These are phyloP conservation scores for Scaeva pyrastri DNA, from an alignment of 2,888 invertebrate genomes.

Conservation along the genomic window DNA sequence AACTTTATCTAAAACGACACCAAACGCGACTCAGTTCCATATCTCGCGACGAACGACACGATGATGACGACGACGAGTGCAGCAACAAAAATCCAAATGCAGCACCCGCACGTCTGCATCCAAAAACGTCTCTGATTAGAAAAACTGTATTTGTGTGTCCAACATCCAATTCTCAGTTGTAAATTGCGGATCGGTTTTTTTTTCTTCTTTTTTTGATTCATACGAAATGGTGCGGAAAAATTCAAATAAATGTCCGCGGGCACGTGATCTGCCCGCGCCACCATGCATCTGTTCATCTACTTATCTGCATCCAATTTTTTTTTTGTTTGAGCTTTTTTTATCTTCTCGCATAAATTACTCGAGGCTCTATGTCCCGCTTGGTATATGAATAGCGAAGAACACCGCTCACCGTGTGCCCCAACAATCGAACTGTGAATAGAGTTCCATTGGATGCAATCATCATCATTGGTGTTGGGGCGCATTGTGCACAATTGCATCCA, in stretches of 20 bases:
- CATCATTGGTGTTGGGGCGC: slow-evolving; percentile 37
- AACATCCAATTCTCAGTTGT: slow-evolving; percentile 60
- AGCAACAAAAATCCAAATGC: neutral
- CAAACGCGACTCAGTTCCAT: slow-evolving; percentile 15
- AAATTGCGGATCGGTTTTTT: slow-evolving; percentile 41
- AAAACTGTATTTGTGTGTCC: slow-evolving; percentile 39
- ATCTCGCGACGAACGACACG: too few relatives aligned
- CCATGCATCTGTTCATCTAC: slow-evolving; percentile 61
- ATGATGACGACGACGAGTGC: neutral
- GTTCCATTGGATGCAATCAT: slow-evolving; percentile 65
- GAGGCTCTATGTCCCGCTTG: slow-evolving; percentile 28
- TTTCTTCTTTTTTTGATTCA: neutral
- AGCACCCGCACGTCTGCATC: neutral
- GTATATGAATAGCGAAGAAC: slow-evolving; percentile 32
- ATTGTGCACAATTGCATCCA: slow-evolving; percentile 31
- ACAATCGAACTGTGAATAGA: slow-evolving; percentile 61
- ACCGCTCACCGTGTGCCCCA: slow-evolving; percentile 35
- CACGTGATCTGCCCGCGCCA: slow-evolving; percentile 63
- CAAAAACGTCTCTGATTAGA: slow-evolving; percentile 41
- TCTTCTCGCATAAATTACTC: slow-evolving; percentile 66
- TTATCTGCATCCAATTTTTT: slow-evolving; percentile 59
- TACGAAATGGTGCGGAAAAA: slow-evolving; percentile 65
- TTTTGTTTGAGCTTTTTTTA: slow-evolving; percentile 5
- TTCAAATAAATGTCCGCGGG: slow-evolving; percentile 67
- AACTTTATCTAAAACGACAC: slow-evolving; percentile 41